These are phyloP conservation scores for Drosophila prolongata DNA, from an alignment of 2,888 invertebrate genomes.

Conservation along the genomic window DNA sequence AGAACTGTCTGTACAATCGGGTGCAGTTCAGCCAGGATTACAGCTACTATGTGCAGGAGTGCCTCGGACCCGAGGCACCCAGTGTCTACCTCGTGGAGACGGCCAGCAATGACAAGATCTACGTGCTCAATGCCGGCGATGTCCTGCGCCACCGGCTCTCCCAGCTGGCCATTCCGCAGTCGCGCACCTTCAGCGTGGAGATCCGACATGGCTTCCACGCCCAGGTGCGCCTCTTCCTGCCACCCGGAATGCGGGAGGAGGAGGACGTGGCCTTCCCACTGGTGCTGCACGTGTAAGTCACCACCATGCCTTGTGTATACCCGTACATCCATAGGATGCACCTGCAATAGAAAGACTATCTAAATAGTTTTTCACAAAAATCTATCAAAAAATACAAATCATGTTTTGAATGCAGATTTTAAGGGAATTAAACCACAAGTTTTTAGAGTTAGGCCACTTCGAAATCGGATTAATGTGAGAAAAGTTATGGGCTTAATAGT, in stretches of 20 bases:
- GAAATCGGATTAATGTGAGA: too few relatives aligned
- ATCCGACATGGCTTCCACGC: conserved; percentile 88
- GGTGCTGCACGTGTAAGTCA: conserved; percentile 92
- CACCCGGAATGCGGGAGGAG: conserved; percentile 92
- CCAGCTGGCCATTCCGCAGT: conserved; percentile 90
- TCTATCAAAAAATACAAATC: too few relatives aligned
- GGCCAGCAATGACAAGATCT: conserved; percentile 86
- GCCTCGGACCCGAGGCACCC: conserved; percentile 91
- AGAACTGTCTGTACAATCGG: conserved; percentile 88
- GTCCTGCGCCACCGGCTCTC: conserved; percentile 87
- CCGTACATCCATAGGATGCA: too few relatives aligned
- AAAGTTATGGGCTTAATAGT: too few relatives aligned
- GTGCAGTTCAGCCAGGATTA: conserved; percentile 88
- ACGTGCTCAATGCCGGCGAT: conserved; percentile 89
- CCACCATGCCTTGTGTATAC: too few relatives aligned
- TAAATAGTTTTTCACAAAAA: too few relatives aligned
- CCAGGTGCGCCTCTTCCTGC: conserved; percentile 91
- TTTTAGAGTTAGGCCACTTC: too few relatives aligned
- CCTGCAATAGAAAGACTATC: too few relatives aligned
- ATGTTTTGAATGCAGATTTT: too few relatives aligned
- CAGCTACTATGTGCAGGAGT: conserved; percentile 89
- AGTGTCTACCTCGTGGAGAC: conserved; percentile 88
- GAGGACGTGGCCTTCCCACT: conserved; percentile 93
- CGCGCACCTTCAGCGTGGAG: conserved; percentile 89
- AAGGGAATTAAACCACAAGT: too few relatives aligned